Conservation (phyloP, 2,888 invertebrate species). For the Eumacrocentrus americanus region DNA sequence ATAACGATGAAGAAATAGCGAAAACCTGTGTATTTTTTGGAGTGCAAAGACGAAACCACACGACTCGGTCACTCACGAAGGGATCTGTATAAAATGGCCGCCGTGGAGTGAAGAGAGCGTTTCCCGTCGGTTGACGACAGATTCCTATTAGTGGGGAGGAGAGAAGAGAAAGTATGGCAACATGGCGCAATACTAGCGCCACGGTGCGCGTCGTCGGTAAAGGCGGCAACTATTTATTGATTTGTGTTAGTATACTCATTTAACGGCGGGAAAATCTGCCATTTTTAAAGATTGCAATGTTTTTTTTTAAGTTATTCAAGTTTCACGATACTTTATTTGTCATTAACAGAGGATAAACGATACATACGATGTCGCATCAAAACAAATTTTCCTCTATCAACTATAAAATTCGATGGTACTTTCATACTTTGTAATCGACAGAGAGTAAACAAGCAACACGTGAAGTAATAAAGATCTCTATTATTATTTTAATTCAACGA, state of each 20-base stretch:
- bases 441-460: too few species aligned
- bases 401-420: too few species aligned
- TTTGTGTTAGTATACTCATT: slow-evolving; percentile 41
- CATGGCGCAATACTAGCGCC: slow-evolving; percentile 35
- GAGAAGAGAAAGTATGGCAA: slow-evolving; percentile 14
- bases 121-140: not conserved
- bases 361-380: not conserved
- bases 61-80: slow-evolving; percentile 59
- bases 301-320: not conserved
- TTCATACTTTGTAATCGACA: too few species aligned
- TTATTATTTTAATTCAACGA: not conserved
- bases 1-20: too few species aligned
- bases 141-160: not conserved
- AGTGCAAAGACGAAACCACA: slow-evolving; percentile 5
- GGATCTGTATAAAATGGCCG: slow-evolving; percentile 56
- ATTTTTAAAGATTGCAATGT: too few species aligned
- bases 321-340: not conserved
- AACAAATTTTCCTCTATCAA: too few species aligned
- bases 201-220: slow-evolving; percentile 49
- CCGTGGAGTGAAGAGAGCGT: slow-evolving; percentile 30
- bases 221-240: slow-evolving; percentile 52
- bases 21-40: too few species aligned
- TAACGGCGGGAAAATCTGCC: slow-evolving; percentile 53
- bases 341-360: not conserved
- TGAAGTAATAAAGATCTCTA: too few species aligned